Evolutionary conservation across 1,140 invertebrate genomes (phyloP), one percentile per base, ranked within the genome.

Genomic region (Conopomorpha cramerella): DNA sequence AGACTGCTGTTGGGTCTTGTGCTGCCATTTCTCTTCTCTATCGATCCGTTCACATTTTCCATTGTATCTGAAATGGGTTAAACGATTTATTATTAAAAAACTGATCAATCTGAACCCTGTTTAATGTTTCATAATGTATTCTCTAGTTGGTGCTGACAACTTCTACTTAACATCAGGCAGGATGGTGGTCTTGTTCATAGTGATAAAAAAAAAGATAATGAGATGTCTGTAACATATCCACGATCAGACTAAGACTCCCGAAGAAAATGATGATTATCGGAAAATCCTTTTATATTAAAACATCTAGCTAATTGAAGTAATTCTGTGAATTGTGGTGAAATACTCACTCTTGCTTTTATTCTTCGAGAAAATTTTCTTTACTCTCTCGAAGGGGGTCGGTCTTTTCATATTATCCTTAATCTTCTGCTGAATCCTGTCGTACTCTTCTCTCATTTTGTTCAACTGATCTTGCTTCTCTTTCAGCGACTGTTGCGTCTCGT

Each of bases 401-500:
- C 86, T 82, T 48, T 89, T 89, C 67, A 89, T 70, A 36, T 81
- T 73, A 10, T 86, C 81, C 54, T 88, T 90, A 48, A 91, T 83
- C 38, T 83, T 82, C 16, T 86, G 84, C 51, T 92, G 90, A 46
- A 92, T 87, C 47, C 86, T 84, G 34, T 92, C 89, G 47, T 92
- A 92, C 50, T 90, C 88, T 14, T 85, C 78, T 16, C 90, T 74
- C 86, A 92, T 87, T 49, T 86, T 84, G 31, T 85, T 85, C 3
- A 93, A 70, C 48, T 91, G 88, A 15, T 90, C 86, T 54, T 91
- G 87, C 56, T 92, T 92, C 39, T 92, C 90, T 48, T 87, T 89
- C 39, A 91, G 85, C 1, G 89, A 92, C 49, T 90, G 89, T 48
- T 92, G 88, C 0, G 91, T 91, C 60, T 92, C 90, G 50, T 91